Evolutionary conservation across 92 coral and sea anemone species (phyloP), one percentile per base, ranked within the genome.

Genomic region (Palythoa grandiflora): DNA sequence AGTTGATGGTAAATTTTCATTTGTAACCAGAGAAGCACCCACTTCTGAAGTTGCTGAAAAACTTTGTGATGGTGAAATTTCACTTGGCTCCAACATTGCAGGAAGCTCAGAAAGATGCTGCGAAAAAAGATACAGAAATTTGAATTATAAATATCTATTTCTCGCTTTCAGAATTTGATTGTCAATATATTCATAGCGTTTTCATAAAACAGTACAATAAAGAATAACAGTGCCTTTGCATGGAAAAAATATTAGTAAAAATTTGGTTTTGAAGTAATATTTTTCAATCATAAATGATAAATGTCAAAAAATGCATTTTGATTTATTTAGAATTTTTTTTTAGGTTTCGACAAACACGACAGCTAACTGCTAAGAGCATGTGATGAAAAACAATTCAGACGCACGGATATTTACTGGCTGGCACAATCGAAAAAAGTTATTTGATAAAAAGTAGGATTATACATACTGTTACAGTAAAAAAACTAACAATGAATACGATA

Each of bases 201-300:
- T 74, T 47, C 59, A 74, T 74, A 74, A 38, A 74, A 74, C 57
- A 74, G 79, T 59, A 71, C 35, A 71, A 71, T 9, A 71, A 71
- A 36, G 75, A 71, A 74, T 14, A 74, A 74, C 12, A 74, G 16
- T 74, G 15, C 51, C 44, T 74, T 47, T 74, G 79, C 79, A 74
- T 74, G 7, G 78, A 19, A 74, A 73, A 74, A 74, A n/a, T 38
- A 15, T 40, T 19, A 0, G n/a, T 3, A 74, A 74, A 74, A 47
- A 40, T 38, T 14, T 14, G 76, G 51, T 71, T 71, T 36, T 50
- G 48, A 71, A 51, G 51, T 9, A 17, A 38, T 71, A 48, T 74
- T 47, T 48, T 74, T 36, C 79, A 44, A 6, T 2, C 44, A 74
- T 17, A 47, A 44, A 47, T 74, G 36, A 48, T 15, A 74, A 66